Percentiles rank a stretch among this genome's conserved stretches.
Evolutionary conservation across 2,888 invertebrate genomes (phyloP).

Genomic region (Leucophora obtusa): DNA sequence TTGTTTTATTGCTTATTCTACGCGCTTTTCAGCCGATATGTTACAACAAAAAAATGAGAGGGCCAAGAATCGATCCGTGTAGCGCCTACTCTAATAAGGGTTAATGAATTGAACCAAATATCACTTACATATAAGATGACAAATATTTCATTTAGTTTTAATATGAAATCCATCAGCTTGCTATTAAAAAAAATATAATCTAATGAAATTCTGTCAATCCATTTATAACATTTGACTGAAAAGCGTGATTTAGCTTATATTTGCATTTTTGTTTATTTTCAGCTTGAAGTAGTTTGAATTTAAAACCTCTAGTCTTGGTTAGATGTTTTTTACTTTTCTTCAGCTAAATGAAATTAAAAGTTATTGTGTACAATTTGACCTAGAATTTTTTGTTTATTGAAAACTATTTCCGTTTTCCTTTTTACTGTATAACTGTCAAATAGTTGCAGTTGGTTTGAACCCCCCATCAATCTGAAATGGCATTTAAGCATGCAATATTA

Average conservation of each 20-base stretch:
- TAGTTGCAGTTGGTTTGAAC: slow-evolving; percentile 30
- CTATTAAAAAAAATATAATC: no score
- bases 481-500: slow-evolving; percentile 72
- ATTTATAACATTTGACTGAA: slow-evolving; percentile 3
- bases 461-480: slow-evolving; percentile 68
- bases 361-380: slow-evolving; percentile 37
- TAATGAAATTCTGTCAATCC: neutral
- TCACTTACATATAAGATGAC: no score
- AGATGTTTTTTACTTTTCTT: neutral
- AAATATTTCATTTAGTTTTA: no score
- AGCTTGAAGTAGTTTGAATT: neutral
- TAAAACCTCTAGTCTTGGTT: neutral
- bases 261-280: neutral
- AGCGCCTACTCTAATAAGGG: no score
- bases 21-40: no score
- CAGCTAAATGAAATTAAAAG: slow-evolving; percentile 31
- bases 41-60: no score
- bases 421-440: slow-evolving; percentile 48
- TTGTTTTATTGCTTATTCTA: no score
- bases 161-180: no score
- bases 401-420: slow-evolving; percentile 34
- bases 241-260: neutral
- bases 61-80: no score
- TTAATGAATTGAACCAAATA: no score
- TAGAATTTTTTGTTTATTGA: slow-evolving; percentile 24